Evolutionary conservation across 2,113 vertebrate species (phyloP), one percentile per base, ranked within the genome.

Genomic region (Hippocampus zosterae): DNA sequence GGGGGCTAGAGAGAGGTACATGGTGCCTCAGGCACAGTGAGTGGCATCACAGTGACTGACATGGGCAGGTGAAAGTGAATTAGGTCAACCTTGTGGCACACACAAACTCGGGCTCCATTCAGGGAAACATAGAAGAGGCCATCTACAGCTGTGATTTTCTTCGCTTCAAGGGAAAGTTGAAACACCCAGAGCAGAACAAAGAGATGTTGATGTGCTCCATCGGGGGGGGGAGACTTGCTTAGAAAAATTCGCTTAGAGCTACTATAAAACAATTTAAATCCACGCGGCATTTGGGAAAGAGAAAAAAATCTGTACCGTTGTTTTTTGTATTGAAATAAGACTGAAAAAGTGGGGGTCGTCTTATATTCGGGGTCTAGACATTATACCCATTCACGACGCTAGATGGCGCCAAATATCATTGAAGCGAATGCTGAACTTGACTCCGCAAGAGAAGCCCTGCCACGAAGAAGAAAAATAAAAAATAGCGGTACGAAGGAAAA

Each of bases 51-150:
- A 57, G 67, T 88, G 88, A 91, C 74, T 89, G 88, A 87, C 88
- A 89, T 79, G 83, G 87, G 85, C 90, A 91, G 89, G 88, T 89
- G 88, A 88, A 84, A 85, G 84, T 81, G 74, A 70, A 81, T 59
- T 73, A 68, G 82, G 82, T 84, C 81, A 82, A 74, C 70, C 69
- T 72, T 61, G 75, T 85, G 85, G 85, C 84, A 85, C 61, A 83
- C 79, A 65, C 10, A 67, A 61, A 29, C 75, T 62, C 62, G 76
- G 88, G 84, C 88, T 87, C 87, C 88, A 83, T 70, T 9, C 71
- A 68, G 85, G 83, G 81, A 81, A 78, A 73, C 46, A 85, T 70
- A 68, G 66, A 59, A 85, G 61, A 86, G 83, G 84, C 88, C 83
- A 84, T 66, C 67, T 83, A 76, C 83, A 85, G 77, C 76, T 33